Base-by-base conservation (phyloP, 2,888 invertebrate species). In the Phragmatobia fuliginosa region DNA sequence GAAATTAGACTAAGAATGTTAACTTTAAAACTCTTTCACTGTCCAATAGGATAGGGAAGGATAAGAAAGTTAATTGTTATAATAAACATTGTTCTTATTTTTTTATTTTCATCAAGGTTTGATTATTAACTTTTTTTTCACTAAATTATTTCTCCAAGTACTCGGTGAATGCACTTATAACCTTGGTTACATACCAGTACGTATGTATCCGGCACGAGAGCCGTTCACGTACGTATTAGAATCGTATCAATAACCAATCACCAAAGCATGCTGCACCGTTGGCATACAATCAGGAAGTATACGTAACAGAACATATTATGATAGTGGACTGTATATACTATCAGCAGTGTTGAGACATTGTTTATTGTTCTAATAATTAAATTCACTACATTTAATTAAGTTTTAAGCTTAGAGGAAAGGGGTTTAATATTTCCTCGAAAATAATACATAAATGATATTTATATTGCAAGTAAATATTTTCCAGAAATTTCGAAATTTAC, bases 161-260 rank as follows among this genome's bases (percentile, higher is more conserved):
- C 5, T 56, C 61, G 72, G 83, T 83, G 83, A 86, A 83, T 76
- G 84, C 82, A 74, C 76, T n/a, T 75, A 21, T 70, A 78, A 74
- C 87, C 86, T 86, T 85, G 84, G 56, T 77, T 66, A 52, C 49
- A 70, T 72, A 82, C 7, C 38, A 33, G 16, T 79, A 75, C 62
- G 70, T 76, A 77, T 70, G 73, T 70, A 73, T 73, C 73, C 73
- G 68, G 75, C 73, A 71, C 62, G 41, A 68, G 62, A 59, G 67
- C 58, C 52, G 25, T 52, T 64, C 52, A 32, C 52, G 49, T 31
- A 28, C 25, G 36, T 16, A 16, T 56, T 56, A 56, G 56, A 56
- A 62, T 5, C 33, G 38, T 36, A 62, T 62, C 16, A 62, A 33
- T 21, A 25, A 11, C 28, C 36, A 62, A 62, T 28, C 62, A 62